Evolutionary conservation across 2,113 vertebrate species (phyloP).

Genomic region (Rhipidura dahli): DNA sequence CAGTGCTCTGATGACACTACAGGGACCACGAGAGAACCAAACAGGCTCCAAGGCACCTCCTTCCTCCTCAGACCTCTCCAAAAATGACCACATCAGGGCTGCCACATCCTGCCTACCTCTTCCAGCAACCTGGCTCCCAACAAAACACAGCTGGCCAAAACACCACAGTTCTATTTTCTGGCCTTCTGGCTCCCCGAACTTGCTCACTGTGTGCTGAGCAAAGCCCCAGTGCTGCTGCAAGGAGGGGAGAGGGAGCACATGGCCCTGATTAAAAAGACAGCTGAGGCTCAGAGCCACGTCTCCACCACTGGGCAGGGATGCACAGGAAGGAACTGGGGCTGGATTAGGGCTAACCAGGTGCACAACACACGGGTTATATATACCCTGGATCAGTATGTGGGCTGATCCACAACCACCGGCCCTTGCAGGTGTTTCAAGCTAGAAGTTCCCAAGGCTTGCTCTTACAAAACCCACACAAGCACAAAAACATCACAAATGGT

Average conservation of each 20-base stretch:
- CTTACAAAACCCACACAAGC: neutral
- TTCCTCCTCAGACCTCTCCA: neutral
- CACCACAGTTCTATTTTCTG: neutral
- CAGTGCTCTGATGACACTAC: neutral
- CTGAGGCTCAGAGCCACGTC: neutral
- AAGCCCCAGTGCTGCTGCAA: neutral
- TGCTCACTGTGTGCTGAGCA: neutral
- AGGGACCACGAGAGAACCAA: neutral
- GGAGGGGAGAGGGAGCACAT: neutral
- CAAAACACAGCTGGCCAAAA: neutral
- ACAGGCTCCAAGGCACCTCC: neutral
- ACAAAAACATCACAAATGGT: accelerated
- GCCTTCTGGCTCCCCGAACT: neutral
- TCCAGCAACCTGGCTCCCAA: neutral
- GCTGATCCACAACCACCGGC: neutral
- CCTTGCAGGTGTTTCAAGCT: neutral
- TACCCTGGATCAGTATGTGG: neutral
- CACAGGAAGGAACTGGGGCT: neutral
- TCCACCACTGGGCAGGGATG: neutral
- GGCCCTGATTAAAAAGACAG: neutral
- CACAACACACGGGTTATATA: accelerated
- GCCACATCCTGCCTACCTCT: neutral
- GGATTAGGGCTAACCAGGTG: neutral
- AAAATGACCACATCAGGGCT: neutral
- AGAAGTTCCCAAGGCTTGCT: neutral